Evolutionary conservation across 2,797 vertebrate species (phyloP).

Genomic region (Coreius guichenoti): DNA sequence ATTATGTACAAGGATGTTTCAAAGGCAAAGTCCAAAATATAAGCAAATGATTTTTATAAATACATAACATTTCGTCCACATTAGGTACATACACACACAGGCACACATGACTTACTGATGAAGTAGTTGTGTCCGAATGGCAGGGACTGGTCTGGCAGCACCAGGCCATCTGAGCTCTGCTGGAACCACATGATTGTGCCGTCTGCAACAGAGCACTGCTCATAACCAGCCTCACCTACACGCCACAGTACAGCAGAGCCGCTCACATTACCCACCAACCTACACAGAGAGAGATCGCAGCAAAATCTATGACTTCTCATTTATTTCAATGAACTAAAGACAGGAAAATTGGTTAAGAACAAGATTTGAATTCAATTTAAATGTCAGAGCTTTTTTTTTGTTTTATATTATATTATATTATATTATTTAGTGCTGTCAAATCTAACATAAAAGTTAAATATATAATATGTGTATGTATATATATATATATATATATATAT

Average conservation of each 20-base stretch:
- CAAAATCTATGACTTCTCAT: background rate
- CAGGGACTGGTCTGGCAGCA: conserved; percentile 88
- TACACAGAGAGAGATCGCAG: conserved; percentile 45
- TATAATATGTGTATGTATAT: too few species aligned
- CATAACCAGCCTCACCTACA: conserved; percentile 87
- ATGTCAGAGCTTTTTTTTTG: background rate
- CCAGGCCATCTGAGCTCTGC: conserved; percentile 87
- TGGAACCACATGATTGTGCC: conserved; percentile 88
- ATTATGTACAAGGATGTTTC: background rate
- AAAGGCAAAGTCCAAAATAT: background rate
- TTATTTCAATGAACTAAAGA: background rate
- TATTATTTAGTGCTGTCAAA: too few species aligned
- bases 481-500: too few species aligned
- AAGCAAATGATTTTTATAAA: background rate
- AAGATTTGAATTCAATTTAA: background rate
- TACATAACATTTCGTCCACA: background rate
- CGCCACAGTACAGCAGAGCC: conserved; percentile 91
- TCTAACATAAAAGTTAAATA: too few species aligned
- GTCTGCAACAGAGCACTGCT: conserved; percentile 89
- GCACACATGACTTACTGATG: conserved; percentile 84
- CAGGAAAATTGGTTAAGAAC: background rate
- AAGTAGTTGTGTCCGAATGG: conserved; percentile 93
- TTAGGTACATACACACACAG: background rate
- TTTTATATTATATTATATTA: background rate
- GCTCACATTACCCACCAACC: conserved; percentile 80